Base-by-base conservation (phyloP, 2,113 vertebrate species). In the Hyla sarda region DNA sequence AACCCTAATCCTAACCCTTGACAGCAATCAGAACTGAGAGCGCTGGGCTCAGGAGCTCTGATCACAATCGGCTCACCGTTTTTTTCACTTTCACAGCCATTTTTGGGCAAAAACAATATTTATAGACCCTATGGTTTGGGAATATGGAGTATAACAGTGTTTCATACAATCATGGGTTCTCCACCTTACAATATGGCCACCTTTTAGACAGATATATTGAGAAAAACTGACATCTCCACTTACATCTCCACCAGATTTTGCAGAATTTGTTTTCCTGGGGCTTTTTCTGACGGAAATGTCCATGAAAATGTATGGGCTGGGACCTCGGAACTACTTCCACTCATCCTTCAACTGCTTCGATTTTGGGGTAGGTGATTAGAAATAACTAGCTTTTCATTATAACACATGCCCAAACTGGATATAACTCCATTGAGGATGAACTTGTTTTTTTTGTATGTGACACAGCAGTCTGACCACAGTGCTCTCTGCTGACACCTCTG, bases 331-430 rank as follows among this genome's bases (percentile, higher is more conserved):
- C 89, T 99, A 99, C 91, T 99, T 99, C 91, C 97, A 98, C 85
- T 99, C 98, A 2, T 99, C 98, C 0, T 99, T 99, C 94, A 99
- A 99, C 93, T 99, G 97, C 90, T 99, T 99, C 47, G 98, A 99
- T 91, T 99, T 99, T 87, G 97, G 96, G 94, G 98, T 99, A 89
- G 97, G 97, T 0, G 0, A 30, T 77, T 13, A 41, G 8, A 8
- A 41, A 8, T 5, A 41, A n/a, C n/a, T n/a, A 8, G 41, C 8
- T 41, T 41, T 41, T 3, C 8, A 41, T 41, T 41, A 41, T 41
- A 41, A 41, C 8, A 41, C 41, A 50, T 50, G 48, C 16, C 50
- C 50, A 23, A n/a, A n/a, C n/a, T n/a, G n/a, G n/a, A n/a, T n/a
- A n/a, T n/a, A n/a, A n/a, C n/a, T n/a, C n/a, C n/a, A n/a, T n/a